Evolutionary conservation across 2,797 vertebrate species (phyloP), one percentile per base, ranked within the genome.

Genomic region (Mycteria americana): DNA sequence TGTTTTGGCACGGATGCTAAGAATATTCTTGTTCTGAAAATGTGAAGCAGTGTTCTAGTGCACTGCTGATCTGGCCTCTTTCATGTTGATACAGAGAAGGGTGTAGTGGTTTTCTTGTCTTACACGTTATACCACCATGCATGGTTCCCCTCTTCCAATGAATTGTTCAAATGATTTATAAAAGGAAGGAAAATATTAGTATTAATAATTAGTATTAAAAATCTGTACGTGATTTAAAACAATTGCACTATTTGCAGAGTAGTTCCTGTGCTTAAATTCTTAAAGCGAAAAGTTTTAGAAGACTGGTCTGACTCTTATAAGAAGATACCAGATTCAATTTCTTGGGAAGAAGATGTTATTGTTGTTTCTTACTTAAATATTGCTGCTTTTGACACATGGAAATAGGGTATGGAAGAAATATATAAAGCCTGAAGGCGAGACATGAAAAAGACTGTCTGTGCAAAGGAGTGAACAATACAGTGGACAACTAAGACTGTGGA

Each of bases 11-110:
- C 10, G 4, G 88, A 59, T 53, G 74, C 86, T 83, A 80, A 50
- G 84, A 74, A 70, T 95, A 94, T 78, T 92, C 93, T 95, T 93
- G 67, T 94, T 95, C 92, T 91, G 95, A 59, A 95, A 89, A 96
- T 77, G 48, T 70, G 80, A 93, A 93, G 19, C 69, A 45, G 46
- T 51, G 53, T 69, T 94, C 68, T 59, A 92, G 56, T 62, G 67
- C 68, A 57, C 63, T 77, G 84, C 68, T 95, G 73, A 80, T 94
- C 70, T 89, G 60, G 17, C 77, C 48, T 92, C 90, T 87, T 77
- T 80, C 72, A 65, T 85, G 86, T 76, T 93, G 69, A 67, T 73
- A 63, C 46, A 37, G 80, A 73, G 67, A 82, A 86, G 37, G 21
- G 43, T 67, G 74, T 92, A 77, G 77, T 70, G 69, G 39, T 93